These are phyloP conservation scores for Rhadina sibilatrix DNA, from an alignment of 2,113 vertebrate genomes.

Conservation along the genomic window DNA sequence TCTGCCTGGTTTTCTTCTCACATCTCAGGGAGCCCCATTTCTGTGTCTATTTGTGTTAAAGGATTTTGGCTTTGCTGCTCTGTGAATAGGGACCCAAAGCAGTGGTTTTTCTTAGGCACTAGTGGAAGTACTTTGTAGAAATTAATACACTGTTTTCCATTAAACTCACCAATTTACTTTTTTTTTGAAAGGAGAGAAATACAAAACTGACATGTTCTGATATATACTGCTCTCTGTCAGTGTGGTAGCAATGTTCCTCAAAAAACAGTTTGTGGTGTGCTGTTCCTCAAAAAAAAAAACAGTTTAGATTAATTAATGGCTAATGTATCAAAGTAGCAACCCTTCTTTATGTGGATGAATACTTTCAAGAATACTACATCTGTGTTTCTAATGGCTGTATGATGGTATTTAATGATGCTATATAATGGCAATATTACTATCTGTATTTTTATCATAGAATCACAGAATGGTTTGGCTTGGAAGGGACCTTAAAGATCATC, in stretches of 20 bases:
- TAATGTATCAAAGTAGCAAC: neutral
- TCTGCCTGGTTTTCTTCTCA: neutral
- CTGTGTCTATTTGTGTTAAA: neutral
- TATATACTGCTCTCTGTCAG: neutral
- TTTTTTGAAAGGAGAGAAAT: neutral
- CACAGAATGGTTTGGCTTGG: neutral
- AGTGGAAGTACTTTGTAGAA: neutral
- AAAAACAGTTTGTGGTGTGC: neutral
- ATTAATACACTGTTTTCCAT: neutral
- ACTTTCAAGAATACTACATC: neutral
- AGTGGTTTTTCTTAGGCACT: neutral
- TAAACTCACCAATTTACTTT: neutral
- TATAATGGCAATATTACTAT: neutral
- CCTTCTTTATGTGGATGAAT: neutral
- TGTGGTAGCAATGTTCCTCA: neutral
- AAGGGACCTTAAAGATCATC: neutral
- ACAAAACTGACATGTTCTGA: neutral
- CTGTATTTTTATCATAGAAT: neutral
- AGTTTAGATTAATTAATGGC: neutral
- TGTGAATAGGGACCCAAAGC: neutral
- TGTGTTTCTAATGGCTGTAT: neutral
- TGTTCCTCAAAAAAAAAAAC: neutral
- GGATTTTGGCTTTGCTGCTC: neutral
- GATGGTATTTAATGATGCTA: neutral
- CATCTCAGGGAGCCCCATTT: neutral